Base-by-base conservation (phyloP, 2,888 invertebrate species). In the Amblyjoppa fuscipennis region DNA sequence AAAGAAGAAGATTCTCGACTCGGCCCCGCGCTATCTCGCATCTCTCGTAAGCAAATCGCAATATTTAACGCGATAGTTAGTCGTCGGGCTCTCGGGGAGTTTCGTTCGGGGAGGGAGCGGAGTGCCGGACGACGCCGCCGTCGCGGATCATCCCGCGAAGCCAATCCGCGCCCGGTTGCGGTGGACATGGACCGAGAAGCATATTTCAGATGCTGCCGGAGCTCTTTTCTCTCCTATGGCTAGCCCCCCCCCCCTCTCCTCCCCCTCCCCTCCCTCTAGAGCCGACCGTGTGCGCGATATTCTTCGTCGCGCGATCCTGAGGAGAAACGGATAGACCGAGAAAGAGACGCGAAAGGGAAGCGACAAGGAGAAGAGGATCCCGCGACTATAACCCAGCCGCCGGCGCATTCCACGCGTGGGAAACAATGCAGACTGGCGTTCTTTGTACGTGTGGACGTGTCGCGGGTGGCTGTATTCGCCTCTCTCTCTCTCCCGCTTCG, bases 401-500 rank as follows among this genome's bases (percentile, higher is more conserved):
- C 87, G 83, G 80, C 78, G 89, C 92, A 93, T 93, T 93, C 93
- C 92, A 90, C 89, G 89, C 93, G 93, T 93, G 93, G 93, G 93
- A 93, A 93, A 93, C 93, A 93, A 93, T 93, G 93, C 90, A 89
- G 92, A 86, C 89, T 89, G 88, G 91, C 91, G 31, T 92, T 92
- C 93, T 93, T 93, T 92, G 91, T 92, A 90, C 90, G 81, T 86
- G 88, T 88, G 87, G 88, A 90, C 90, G 91, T 92, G 91, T 91
- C 89, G 91, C 90, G 91, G 90, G 91, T 91, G 84, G 81, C 75
- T 87, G 76, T 83, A 68, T 75, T 87, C 78, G 86, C 88, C 76
- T 87, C 85, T 89, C 82, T 84, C 81, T 79, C 66, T 31, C 45
- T 25, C 71, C 34, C 61, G 16, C 28, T 59, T 4, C 13, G 28